Evolutionary conservation across 2,797 vertebrate species (phyloP).

Genomic region (Aeoliscus strigatus): DNA sequence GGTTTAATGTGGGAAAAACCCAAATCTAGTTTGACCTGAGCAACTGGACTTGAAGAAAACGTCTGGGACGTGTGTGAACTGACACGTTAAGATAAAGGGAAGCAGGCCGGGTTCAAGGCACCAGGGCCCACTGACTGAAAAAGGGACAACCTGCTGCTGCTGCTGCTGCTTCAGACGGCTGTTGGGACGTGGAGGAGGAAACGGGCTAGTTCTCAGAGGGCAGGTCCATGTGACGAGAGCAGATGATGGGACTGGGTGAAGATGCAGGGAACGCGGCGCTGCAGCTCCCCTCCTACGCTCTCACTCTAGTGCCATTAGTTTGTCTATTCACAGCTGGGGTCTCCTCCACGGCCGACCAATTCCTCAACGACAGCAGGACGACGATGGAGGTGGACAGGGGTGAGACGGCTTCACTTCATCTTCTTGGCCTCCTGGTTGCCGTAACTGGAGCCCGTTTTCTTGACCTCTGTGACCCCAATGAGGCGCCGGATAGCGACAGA

Average conservation of each 20-base stretch:
- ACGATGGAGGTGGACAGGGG: conserved; percentile 40
- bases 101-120: conserved; percentile 49
- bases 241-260: conserved; percentile 37
- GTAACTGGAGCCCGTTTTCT: conserved; percentile 95
- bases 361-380: conserved; percentile 43
- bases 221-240: conserved; percentile 28
- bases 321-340: conserved; percentile 52
- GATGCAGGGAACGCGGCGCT: conserved; percentile 19
- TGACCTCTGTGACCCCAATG: conserved; percentile 97
- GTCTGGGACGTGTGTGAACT: conserved; percentile 27
- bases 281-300: conserved; percentile 32
- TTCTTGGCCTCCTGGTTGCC: conserved; percentile 93
- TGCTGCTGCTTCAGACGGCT: conserved; percentile 3
- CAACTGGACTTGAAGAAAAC: no score
- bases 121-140: conserved; percentile 35
- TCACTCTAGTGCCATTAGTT: conserved; percentile 35
- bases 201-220: conserved; percentile 11
- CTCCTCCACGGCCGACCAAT: conserved; percentile 37
- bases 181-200: conserved; percentile 41
- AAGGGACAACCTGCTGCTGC: conserved; percentile 9
- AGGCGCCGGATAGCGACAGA: conserved; percentile 94
- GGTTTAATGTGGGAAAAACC: no score
- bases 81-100: conserved; percentile 26
- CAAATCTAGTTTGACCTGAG: no score
- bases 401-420: conserved; percentile 77